These are phyloP conservation scores for Polydrusus tereticollis DNA, from an alignment of 2,888 invertebrate species.

Conservation along the genomic window DNA sequence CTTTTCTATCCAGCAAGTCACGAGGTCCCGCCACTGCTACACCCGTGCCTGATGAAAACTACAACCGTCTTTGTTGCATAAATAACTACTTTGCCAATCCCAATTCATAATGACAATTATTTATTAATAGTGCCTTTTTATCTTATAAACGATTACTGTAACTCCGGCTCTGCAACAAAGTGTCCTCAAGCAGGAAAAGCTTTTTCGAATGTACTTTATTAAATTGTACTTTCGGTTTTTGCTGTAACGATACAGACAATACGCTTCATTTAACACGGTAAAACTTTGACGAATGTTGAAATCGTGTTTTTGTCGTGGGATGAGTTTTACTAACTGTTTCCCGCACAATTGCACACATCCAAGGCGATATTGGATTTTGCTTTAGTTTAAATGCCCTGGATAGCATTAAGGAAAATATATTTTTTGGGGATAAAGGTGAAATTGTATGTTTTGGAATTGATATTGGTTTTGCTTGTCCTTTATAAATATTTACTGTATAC, in stretches of 20 bases:
- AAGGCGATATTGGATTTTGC: slow-evolving; percentile 12
- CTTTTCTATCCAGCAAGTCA: too few relatives aligned
- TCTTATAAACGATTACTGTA: slow-evolving; percentile 4
- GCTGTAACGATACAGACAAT: slow-evolving; percentile 38
- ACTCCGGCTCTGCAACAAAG: slow-evolving; percentile 12
- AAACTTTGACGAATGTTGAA: slow-evolving; percentile 43
- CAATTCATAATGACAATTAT: neutral
- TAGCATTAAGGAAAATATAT: neutral
- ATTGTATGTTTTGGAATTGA: neutral
- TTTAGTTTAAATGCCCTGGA: slow-evolving; percentile 4
- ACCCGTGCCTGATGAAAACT: too few relatives aligned
- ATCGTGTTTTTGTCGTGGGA: slow-evolving; percentile 37
- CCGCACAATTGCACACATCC: slow-evolving; percentile 22
- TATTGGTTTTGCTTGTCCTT: neutral
- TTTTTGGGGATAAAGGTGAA: neutral
- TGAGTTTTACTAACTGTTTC: slow-evolving; percentile 16
- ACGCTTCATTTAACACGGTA: slow-evolving; percentile 43
- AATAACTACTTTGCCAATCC: too few relatives aligned
- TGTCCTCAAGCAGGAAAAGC: slow-evolving; percentile 16
- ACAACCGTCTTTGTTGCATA: too few relatives aligned
- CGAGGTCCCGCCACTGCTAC: too few relatives aligned
- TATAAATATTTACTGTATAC: too few relatives aligned
- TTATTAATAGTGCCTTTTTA: neutral
- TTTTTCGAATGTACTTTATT: slow-evolving; percentile 38
- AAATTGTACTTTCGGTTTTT: slow-evolving; percentile 40